Conservation (phyloP, 2,888 invertebrate genomes). For the Plutella xylostella region DNA sequence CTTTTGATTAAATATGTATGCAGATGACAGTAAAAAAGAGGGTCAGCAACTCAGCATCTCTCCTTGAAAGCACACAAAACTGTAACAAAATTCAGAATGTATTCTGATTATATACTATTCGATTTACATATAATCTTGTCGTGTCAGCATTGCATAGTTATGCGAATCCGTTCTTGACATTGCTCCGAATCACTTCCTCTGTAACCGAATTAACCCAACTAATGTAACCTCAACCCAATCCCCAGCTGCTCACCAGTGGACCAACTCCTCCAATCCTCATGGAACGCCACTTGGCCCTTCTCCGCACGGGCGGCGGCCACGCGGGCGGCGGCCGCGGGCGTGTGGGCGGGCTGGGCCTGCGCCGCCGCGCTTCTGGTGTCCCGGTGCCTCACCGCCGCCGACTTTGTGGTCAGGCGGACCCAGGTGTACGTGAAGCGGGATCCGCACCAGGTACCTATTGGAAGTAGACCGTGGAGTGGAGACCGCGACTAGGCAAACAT, state of each 20-base stretch:
- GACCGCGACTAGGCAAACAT: too few species aligned
- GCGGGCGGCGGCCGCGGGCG: slow-evolving; percentile 46
- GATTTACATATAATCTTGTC: too few species aligned
- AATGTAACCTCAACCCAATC: background rate
- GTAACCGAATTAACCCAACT: background rate
- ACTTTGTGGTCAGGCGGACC: slow-evolving; percentile 43
- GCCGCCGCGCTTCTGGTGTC: slow-evolving; percentile 45
- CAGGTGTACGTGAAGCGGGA: slow-evolving; percentile 39
- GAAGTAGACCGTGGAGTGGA: too few species aligned
- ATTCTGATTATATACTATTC: too few species aligned
- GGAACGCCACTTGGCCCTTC: slow-evolving; percentile 37
- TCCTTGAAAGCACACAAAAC: too few species aligned
- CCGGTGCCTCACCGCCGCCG: slow-evolving; percentile 50
- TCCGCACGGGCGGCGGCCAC: slow-evolving; percentile 36
- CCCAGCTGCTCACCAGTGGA: slow-evolving; percentile 48
- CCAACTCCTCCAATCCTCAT: slow-evolving; percentile 31
- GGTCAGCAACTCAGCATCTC: too few species aligned
- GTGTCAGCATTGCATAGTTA: too few species aligned
- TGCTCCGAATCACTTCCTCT: too few species aligned
- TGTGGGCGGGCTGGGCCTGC: slow-evolving; percentile 50
- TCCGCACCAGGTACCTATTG: slow-evolving; percentile 46
- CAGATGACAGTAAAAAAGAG: too few species aligned
- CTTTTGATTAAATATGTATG: too few species aligned
- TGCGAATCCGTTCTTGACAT: too few species aligned
- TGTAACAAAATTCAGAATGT: too few species aligned